Percentiles rank a stretch among this genome's conserved stretches.
phyloP scores from a whole-genome alignment of 1,140 invertebrate genomes.

The Solen grandis region DNA sequence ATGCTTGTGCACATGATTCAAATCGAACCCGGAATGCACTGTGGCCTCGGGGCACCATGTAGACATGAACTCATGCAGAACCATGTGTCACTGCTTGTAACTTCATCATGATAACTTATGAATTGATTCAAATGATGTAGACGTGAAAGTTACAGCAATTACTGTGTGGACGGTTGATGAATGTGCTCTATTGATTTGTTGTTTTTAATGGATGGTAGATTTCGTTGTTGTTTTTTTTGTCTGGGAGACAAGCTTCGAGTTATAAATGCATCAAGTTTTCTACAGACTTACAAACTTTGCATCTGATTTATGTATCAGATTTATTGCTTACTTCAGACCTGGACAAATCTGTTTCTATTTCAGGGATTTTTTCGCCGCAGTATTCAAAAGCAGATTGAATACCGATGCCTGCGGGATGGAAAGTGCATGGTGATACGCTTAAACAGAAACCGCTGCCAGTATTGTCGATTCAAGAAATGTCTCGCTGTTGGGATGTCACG shows the following conservation, averaged over 20 bases:
- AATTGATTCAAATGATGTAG: too few species aligned
- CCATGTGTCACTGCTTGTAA: too few species aligned
- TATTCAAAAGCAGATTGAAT: slow-evolving; percentile 99
- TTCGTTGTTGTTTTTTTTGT: too few species aligned
- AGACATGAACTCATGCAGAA: too few species aligned
- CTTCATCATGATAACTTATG: too few species aligned
- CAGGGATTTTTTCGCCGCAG: slow-evolving; percentile 88
- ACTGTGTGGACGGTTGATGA: too few species aligned
- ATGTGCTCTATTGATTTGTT: too few species aligned
- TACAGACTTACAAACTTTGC: neutral
- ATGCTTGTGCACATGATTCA: too few species aligned
- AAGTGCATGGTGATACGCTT: slow-evolving; percentile 98
- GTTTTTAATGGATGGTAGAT: too few species aligned
- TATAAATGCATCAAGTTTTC: neutral
- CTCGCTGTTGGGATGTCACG: slow-evolving; percentile 98
- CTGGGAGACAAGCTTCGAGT: neutral
- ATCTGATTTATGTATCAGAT: neutral
- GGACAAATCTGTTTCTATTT: slow-evolving; percentile 24
- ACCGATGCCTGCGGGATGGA: slow-evolving; percentile 96
- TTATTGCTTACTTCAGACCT: neutral
- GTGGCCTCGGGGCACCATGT: too few species aligned
- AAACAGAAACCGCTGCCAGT: slow-evolving; percentile 98
- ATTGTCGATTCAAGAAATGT: slow-evolving; percentile 99
- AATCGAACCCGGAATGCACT: too few species aligned
- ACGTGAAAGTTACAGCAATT: too few species aligned